Evolutionary conservation across 2,113 vertebrate species (phyloP).

Genomic region (Muntiacus reevesi): DNA sequence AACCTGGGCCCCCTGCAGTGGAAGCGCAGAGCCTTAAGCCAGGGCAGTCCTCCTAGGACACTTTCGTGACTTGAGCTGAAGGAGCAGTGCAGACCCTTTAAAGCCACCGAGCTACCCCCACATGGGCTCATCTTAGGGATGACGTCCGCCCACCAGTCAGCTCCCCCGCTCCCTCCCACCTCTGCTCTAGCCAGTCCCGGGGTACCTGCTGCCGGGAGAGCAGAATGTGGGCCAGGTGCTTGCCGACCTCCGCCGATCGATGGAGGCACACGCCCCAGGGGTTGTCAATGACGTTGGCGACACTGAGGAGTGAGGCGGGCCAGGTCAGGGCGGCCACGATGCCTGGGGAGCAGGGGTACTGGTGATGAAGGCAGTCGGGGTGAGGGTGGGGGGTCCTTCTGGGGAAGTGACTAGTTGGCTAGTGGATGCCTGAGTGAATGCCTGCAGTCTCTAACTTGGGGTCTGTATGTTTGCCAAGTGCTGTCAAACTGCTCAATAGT

Average conservation of each 20-base stretch:
- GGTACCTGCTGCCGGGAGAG: constrained; percentile 92
- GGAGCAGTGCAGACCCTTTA: not conserved
- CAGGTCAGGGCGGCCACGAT: constrained; percentile 93
- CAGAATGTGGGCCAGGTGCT: constrained; percentile 93
- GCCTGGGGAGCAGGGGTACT: constrained; percentile 77
- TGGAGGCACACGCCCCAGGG: constrained; percentile 97
- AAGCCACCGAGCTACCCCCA: not conserved
- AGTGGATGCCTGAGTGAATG: fast-evolving
- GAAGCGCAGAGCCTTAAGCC: not conserved
- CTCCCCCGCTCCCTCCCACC: too few species aligned
- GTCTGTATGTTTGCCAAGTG: not conserved
- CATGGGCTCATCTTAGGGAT: not conserved
- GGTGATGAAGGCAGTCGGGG: not conserved
- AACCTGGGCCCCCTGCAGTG: not conserved
- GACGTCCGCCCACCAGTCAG: fast-evolving
- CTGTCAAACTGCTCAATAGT: not conserved
- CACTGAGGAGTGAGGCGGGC: constrained; percentile 91
- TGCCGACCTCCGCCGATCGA: constrained; percentile 94
- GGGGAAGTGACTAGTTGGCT: not conserved
- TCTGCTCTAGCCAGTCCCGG: fast-evolving
- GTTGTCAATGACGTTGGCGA: constrained; percentile 94
- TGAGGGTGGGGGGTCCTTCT: fast-evolving
- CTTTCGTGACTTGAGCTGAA: not conserved
- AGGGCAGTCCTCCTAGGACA: not conserved
- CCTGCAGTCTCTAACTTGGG: not conserved